Percentiles rank a stretch among this genome's conserved stretches.
phyloP scores from a whole-genome alignment of 2,113 vertebrate species.

The Tonatia bakeri region DNA sequence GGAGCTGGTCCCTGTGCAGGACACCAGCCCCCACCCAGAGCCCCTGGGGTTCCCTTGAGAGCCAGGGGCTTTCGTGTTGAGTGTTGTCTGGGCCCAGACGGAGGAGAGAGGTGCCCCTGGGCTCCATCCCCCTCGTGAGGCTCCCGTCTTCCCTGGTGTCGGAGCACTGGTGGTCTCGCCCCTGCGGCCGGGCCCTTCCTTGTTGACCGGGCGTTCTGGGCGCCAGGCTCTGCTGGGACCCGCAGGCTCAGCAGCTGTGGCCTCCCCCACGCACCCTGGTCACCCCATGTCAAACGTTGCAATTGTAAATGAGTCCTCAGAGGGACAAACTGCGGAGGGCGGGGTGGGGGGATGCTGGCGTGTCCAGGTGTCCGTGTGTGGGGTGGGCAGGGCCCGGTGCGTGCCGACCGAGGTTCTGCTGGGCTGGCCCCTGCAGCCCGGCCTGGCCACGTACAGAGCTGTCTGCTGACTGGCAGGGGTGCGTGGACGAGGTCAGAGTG shows the following conservation, averaged over 20 bases:
- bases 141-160: background rate
- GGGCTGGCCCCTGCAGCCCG: background rate
- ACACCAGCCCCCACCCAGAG: background rate
- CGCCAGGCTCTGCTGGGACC: background rate
- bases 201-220: background rate
- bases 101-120: background rate
- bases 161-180: rapidly evolving
- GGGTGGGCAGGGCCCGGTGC: background rate
- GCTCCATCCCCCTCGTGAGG: rapidly evolving
- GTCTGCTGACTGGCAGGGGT: background rate
- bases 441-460: background rate
- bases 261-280: rapidly evolving
- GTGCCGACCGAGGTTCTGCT: rapidly evolving
- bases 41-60: background rate
- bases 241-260: background rate
- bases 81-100: rapidly evolving
- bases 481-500: background rate
- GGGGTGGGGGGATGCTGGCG: rapidly evolving
- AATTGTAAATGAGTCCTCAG: background rate
- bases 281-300: background rate
- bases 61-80: background rate
- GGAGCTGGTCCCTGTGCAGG: background rate
- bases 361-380: too few relatives aligned
- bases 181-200: background rate
- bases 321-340: background rate